Conservation (phyloP, 2,797 vertebrate species). For the Manis crassicaudata region DNA sequence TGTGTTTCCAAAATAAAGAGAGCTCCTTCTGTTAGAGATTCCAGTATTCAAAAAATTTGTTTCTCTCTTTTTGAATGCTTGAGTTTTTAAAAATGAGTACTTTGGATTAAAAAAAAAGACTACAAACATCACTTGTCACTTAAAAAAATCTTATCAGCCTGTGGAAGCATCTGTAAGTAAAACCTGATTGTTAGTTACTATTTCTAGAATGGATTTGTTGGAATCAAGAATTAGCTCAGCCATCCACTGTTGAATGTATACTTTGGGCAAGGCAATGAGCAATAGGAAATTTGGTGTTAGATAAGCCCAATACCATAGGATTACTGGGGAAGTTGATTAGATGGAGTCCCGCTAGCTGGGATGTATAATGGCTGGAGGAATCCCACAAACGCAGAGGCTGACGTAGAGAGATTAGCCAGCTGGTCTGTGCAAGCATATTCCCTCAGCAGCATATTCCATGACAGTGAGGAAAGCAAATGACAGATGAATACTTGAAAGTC, state of each 20-base stretch:
- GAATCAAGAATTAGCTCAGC: neutral
- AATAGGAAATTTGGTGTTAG: neutral
- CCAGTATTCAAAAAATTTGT: neutral
- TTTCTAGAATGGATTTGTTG: constrained; percentile 15
- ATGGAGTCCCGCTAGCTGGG: neutral
- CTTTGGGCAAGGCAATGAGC: neutral
- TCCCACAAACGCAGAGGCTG: neutral
- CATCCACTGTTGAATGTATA: neutral
- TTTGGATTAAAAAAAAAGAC: neutral
- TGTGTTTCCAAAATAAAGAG: constrained; percentile 50
- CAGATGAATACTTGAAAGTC: neutral
- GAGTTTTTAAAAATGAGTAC: constrained; percentile 40
- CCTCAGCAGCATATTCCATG: neutral
- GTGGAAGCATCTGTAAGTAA: neutral
- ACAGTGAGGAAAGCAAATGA: neutral
- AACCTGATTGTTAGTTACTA: neutral
- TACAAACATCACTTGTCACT: constrained; percentile 17
- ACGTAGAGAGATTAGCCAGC: neutral
- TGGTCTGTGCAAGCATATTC: neutral
- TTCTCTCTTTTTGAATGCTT: constrained; percentile 37
- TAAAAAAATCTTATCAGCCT: constrained; percentile 5
- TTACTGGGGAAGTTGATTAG: neutral
- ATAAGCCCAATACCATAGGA: neutral
- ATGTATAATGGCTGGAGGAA: neutral
- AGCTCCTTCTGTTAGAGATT: neutral